Evolutionary conservation across 2,113 vertebrate genomes (phyloP), one percentile per base, ranked within the genome.

Genomic region (Paratilapia polleni): DNA sequence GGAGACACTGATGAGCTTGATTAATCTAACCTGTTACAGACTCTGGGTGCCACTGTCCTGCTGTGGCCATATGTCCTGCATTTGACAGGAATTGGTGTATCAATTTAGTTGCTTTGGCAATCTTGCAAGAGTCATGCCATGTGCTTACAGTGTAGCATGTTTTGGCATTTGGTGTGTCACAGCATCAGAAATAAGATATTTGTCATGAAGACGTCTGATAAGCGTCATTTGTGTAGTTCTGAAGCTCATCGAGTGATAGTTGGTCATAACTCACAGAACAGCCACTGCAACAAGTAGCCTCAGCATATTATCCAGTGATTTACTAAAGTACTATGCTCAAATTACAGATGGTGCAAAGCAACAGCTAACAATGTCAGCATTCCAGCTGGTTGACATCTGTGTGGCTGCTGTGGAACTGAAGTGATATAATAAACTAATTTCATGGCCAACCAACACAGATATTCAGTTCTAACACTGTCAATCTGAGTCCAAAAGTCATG

Each of bases 291-390:
- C 60, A 59, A 57, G 57, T 80, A 43, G 24, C 5, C 57, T 56
- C 63, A 62, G 24, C 26, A 28, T 26, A 14, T 17, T 47, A 34
- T 17, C 0, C 28, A 19, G 12, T 56, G 52, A 66, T 41, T 64
- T 20, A 20, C 68, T 10, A 31, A 56, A 60, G 41, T 59, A 63
- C 57, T 15, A 38, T 12, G 38, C 49, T 78, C 15, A 17, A 56
- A 56, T 78, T 60, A 58, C 63, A 81, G 68, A 85, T 78, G 82
- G 82, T 62, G 52, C 62, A 68, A 87, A 80, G 56, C 41, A 83
- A 36, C 59, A 54, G 66, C 36, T 59, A 52, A 77, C 22, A 57
- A 57, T 73, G 54, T 62, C 56, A 49, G n/a, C 49, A 77, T 78
- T 54, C 5, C 26, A 68, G 81, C 77, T 76, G 77, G 68, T 11